These are phyloP conservation scores for Papilio dardanus DNA, from an alignment of 1,140 invertebrate genomes.

Conservation along the genomic window DNA sequence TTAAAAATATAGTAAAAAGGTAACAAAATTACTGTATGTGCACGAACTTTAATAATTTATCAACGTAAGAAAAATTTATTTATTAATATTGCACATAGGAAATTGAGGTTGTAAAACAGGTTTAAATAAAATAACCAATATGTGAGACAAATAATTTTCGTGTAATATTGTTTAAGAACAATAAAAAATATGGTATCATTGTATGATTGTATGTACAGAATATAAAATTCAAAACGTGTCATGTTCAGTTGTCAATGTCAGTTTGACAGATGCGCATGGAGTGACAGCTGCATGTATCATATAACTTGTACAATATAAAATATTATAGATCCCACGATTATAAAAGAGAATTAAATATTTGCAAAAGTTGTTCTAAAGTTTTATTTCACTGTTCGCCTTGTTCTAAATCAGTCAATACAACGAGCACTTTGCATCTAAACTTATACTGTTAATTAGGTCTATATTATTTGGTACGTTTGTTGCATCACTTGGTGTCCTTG, in stretches of 20 bases:
- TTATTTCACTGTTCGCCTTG: conserved; percentile 57
- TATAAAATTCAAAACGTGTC: conserved; percentile 61
- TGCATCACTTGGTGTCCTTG: conserved; percentile 33
- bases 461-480: conserved; percentile 55
- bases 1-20: conserved; percentile 40
- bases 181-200: conserved; percentile 61
- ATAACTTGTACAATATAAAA: conserved; percentile 83
- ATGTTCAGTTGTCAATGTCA: conserved; percentile 61
- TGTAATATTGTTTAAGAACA: conserved; percentile 78
- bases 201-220: conserved; percentile 68
- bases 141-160: conserved; percentile 78
- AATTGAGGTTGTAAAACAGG: conserved; percentile 78
- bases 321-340: conserved; percentile 84
- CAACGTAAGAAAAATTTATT: conserved; percentile 38
- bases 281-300: conserved; percentile 74
- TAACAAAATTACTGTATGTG: conserved; percentile 51
- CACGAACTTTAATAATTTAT: conserved; percentile 54
- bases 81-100: conserved; percentile 72
- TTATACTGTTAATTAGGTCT: conserved; percentile 47
- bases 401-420: conserved; percentile 52
- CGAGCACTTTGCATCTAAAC: conserved; percentile 40
- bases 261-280: conserved; percentile 54
- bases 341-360: conserved; percentile 84
- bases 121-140: conserved; percentile 67
- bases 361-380: conserved; percentile 80